Base-by-base conservation (phyloP, 2,797 vertebrate species). In the Lophotriccus pileatus region DNA sequence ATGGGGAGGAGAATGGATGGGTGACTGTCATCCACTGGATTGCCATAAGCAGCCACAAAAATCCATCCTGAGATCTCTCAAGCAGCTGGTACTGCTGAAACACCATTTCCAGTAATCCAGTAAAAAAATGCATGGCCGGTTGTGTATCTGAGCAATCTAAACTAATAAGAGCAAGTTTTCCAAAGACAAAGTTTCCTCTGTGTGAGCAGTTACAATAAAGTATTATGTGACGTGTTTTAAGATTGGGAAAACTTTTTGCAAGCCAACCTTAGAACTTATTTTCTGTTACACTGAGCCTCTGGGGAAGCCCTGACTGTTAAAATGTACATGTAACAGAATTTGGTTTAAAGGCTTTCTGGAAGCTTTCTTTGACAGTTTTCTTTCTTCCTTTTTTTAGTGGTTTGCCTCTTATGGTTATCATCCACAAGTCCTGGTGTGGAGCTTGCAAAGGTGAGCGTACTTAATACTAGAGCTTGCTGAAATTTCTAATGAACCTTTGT, bases 351-450 rank as follows among this genome's bases (percentile, higher is more conserved):
- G 9, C 41, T 73, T n/a, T 23, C n/a, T 67, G 14, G 47, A 76
- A 72, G 23, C 10, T 81, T 77, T 59, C 10, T 72, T 60, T 59
- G 68, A 76, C 55, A 23, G 3, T 49, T 79, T 81, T 72, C 8
- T 66, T 90, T 19, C 7, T 77, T 75, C 77, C 92, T 96, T 92
- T 94, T 95, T 93, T 93, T 97, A 99, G 99, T 75, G 99, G 99
- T 14, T 98, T 99, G 85, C 99, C 99, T 9, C 82, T 99, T 70
- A 99, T 99, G 99, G 98, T 99, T 93, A 98, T 99, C 96, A 98
- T 99, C 94, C 99, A 99, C 96, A 99, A 99, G 96, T 99, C 98
- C 68, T 99, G 99, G 99, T 99, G 99, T 98, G 99, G 99, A 93
- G 99, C 99, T 93, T 99, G 99, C 97, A 99, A 99, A 99, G 99